These are phyloP conservation scores for Oncorhynchus nerka DNA, from an alignment of 2,113 vertebrate genomes.

Conservation along the genomic window DNA sequence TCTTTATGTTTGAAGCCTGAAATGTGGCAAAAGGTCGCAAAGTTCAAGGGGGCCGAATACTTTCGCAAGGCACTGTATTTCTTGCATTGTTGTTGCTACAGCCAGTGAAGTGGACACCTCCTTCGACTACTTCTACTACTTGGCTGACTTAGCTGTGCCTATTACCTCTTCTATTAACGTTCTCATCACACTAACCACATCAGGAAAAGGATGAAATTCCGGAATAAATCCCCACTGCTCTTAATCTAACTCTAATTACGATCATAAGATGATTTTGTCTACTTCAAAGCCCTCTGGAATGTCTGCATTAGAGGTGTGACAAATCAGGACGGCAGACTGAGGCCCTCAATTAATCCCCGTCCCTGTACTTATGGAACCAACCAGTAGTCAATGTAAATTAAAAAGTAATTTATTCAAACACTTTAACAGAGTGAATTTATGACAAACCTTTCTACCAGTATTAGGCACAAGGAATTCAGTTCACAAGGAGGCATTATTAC, in stretches of 20 bases:
- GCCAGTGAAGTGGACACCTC: background rate
- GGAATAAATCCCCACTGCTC: conserved; percentile 9
- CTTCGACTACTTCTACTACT: background rate
- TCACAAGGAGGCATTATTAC: conserved; percentile 18
- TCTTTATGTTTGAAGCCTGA: too few relatives aligned
- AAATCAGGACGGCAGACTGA: background rate
- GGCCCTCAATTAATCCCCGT: background rate
- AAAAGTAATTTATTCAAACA: conserved; percentile 45
- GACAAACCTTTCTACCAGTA: conserved; percentile 26
- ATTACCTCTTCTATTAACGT: background rate
- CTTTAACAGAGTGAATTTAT: conserved; percentile 25
- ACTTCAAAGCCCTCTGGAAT: conserved; percentile 22
- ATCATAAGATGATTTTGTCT: conserved; percentile 11
- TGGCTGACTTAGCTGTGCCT: background rate
- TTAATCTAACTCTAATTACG: conserved; percentile 10
- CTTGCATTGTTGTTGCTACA: background rate
- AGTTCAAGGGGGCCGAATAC: too few relatives aligned
- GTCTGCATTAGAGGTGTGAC: conserved; percentile 1
- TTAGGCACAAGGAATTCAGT: conserved; percentile 38
- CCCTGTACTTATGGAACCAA: conserved; percentile 20
- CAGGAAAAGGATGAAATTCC: background rate
- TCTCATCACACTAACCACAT: background rate
- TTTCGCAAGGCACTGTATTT: too few relatives aligned
- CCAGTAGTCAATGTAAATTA: conserved; percentile 27
- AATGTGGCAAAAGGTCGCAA: too few relatives aligned